These are phyloP conservation scores for Vandiemenella viatica DNA, from an alignment of 2,888 invertebrate genomes.

Conservation along the genomic window DNA sequence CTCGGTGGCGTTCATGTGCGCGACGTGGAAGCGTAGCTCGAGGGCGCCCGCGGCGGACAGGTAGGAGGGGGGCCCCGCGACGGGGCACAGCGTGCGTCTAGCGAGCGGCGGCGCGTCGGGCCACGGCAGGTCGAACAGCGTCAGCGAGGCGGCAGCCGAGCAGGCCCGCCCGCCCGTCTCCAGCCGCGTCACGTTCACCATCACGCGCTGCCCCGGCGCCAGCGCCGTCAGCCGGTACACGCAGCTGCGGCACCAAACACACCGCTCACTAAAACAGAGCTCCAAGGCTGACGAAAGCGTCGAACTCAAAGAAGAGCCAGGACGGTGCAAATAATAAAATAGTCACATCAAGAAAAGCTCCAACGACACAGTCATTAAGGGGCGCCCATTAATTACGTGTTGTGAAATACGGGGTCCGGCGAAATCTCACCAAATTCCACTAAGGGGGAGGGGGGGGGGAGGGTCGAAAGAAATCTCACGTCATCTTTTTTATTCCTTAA, in stretches of 20 bases:
- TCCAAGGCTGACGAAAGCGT: too few relatives aligned
- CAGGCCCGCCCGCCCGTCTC: conserved; percentile 39
- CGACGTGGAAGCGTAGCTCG: conserved; percentile 66
- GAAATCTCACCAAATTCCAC: too few relatives aligned
- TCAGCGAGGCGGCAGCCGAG: conserved; percentile 39
- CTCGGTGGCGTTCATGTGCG: conserved; percentile 70
- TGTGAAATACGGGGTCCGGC: too few relatives aligned
- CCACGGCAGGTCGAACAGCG: conserved; percentile 66
- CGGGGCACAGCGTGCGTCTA: conserved; percentile 58
- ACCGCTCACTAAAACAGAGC: neutral
- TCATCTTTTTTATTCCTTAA: too few relatives aligned
- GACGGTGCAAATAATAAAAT: too few relatives aligned
- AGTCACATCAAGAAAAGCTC: too few relatives aligned
- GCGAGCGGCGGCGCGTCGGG: conserved; percentile 40
- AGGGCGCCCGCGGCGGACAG: conserved; percentile 60
- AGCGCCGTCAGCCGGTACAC: conserved; percentile 77
- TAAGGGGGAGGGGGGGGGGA: too few relatives aligned
- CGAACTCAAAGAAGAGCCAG: too few relatives aligned
- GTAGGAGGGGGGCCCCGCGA: conserved; percentile 49
- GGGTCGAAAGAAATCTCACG: too few relatives aligned
- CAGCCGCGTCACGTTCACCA: conserved; percentile 57
- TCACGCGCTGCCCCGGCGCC: conserved; percentile 56
- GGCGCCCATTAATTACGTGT: too few relatives aligned
- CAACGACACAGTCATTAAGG: too few relatives aligned
- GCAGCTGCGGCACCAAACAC: conserved; percentile 44